Evolutionary conservation across 1,140 invertebrate species (phyloP).

Genomic region (Mylabris phalerata): DNA sequence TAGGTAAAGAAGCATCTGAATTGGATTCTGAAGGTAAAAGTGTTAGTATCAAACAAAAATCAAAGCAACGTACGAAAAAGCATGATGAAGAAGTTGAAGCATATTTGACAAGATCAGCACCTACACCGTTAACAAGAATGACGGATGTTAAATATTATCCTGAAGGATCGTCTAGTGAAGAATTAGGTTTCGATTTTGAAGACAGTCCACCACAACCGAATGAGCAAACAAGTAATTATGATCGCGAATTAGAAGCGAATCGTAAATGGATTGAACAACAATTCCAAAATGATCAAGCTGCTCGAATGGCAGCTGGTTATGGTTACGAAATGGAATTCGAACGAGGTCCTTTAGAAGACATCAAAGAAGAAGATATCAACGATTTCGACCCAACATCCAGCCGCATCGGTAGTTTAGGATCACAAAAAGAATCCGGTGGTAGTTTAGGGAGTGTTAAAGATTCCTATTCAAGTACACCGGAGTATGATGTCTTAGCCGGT

Average conservation of each 20-base stretch:
- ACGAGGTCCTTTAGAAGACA: conserved; percentile 77
- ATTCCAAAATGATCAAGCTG: conserved; percentile 60
- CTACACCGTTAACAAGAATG: conserved; percentile 49
- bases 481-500: conserved; percentile 74
- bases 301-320: conserved; percentile 55
- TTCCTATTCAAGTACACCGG: conserved; percentile 73
- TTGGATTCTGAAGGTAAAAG: conserved; percentile 74
- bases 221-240: conserved; percentile 47
- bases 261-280: conserved; percentile 88
- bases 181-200: conserved; percentile 67
- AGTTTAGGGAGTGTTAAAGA: conserved; percentile 70
- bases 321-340: conserved; percentile 65
- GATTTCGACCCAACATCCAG: conserved; percentile 76
- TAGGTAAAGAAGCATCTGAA: conserved; percentile 74
- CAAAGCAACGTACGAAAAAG: conserved; percentile 47
- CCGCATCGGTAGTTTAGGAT: conserved; percentile 70
- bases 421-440: conserved; percentile 71
- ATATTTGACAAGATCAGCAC: conserved; percentile 57
- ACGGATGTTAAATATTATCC: conserved; percentile 48
- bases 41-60: conserved; percentile 52
- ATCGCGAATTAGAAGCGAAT: conserved; percentile 60
- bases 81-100: conserved; percentile 69
- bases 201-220: conserved; percentile 59
- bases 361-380: conserved; percentile 81
- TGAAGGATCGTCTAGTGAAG: conserved; percentile 48